These are phyloP conservation scores for Menidia beryllina DNA, from an alignment of 2,113 vertebrate species.

Conservation along the genomic window DNA sequence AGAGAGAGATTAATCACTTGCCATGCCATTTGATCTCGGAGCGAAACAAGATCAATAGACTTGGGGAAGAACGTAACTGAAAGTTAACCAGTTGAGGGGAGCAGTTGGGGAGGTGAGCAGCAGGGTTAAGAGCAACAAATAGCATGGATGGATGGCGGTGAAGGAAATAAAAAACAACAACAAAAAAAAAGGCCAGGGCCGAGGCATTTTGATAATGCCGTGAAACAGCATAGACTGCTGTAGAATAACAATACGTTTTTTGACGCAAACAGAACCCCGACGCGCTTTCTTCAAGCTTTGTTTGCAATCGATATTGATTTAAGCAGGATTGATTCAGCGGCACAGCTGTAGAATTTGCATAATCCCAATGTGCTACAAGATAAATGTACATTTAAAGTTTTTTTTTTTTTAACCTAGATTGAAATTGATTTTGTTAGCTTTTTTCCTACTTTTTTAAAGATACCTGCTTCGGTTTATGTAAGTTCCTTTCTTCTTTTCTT, in stretches of 20 bases:
- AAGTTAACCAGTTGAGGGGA: constrained; percentile 58
- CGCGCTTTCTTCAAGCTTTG: constrained; percentile 29
- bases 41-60: constrained; percentile 75
- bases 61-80: constrained; percentile 47
- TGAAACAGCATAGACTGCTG: constrained; percentile 46
- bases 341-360: constrained; percentile 53
- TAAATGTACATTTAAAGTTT: constrained; percentile 26
- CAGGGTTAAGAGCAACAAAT: constrained; percentile 49
- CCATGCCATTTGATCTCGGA: constrained; percentile 79
- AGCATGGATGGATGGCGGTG: constrained; percentile 41
- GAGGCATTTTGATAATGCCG: constrained; percentile 33
- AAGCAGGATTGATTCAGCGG: constrained; percentile 69
- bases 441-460: constrained; percentile 24
- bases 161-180: constrained; percentile 38
- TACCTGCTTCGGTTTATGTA: constrained; percentile 49
- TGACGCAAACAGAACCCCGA: constrained; percentile 33
- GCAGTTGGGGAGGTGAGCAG: constrained; percentile 13
- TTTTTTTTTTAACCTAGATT: no score
- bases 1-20: constrained; percentile 75
- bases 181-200: constrained; percentile 16
- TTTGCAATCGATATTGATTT: constrained; percentile 73
- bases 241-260: constrained; percentile 52
- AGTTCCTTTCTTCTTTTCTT: no score
- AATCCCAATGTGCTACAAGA: constrained; percentile 44
- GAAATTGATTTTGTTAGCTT: constrained; percentile 32